phyloP scores from a whole-genome alignment of 2,113 vertebrate genomes.

The Onychostruthus taczanowskii region DNA sequence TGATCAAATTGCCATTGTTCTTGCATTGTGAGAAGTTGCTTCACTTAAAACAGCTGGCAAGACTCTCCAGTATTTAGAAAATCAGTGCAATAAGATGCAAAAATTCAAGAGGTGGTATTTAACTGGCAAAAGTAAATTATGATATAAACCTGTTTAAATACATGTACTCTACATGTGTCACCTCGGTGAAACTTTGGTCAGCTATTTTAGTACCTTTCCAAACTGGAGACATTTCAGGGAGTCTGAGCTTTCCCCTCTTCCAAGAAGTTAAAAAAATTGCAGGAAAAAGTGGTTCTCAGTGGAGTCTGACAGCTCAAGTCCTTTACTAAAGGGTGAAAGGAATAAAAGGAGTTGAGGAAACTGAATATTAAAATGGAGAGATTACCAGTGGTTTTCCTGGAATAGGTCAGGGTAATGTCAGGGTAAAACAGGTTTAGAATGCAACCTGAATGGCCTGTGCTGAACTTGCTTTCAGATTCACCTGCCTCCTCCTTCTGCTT shows the following conservation, averaged over 20 bases:
- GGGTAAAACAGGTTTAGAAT: neutral
- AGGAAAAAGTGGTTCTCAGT: neutral
- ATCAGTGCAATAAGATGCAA: neutral
- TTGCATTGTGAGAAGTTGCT: neutral
- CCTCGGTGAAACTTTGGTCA: neutral
- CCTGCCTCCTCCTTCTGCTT: neutral
- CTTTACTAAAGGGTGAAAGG: neutral
- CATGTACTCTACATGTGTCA: rapidly evolving
- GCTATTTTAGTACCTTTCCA: neutral
- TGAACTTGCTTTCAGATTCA: constrained; percentile 2
- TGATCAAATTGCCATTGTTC: neutral
- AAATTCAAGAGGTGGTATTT: neutral
- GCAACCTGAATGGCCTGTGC: neutral
- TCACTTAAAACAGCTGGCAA: neutral
- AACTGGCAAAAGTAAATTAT: neutral
- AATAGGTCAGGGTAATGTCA: neutral
- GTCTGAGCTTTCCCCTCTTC: neutral
- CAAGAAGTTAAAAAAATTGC: neutral
- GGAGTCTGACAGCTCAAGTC: neutral
- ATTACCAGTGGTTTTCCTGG: neutral
- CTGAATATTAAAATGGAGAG: neutral
- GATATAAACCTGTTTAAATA: neutral
- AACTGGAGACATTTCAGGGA: neutral
- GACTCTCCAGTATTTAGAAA: neutral
- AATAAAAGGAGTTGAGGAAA: neutral